These are phyloP conservation scores for Anarsia innoxiella DNA, from an alignment of 2,888 invertebrate species.

Conservation along the genomic window DNA sequence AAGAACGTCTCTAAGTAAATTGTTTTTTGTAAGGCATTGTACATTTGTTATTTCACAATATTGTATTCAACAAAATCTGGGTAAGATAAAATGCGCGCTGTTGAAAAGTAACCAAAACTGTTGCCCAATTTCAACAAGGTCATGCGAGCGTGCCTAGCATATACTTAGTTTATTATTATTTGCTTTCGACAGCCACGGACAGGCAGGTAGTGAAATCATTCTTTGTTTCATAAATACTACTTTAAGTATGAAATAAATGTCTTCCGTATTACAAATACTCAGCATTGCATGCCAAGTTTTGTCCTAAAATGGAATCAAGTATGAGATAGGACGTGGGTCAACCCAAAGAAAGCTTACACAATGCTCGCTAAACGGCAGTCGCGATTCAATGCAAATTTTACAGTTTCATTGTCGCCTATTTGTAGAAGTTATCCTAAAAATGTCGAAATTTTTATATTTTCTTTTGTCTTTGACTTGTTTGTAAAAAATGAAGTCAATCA, in stretches of 20 bases:
- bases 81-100: constrained; percentile 3
- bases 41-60: constrained; percentile 1
- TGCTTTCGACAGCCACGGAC: no score
- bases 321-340: constrained; percentile 14
- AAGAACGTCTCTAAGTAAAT: no score
- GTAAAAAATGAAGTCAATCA: no score
- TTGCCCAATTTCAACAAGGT: constrained; percentile 13
- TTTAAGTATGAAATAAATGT: no score
- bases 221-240: no score
- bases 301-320: constrained; percentile 18
- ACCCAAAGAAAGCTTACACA: constrained; percentile 21
- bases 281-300: constrained; percentile 23
- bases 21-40: no score
- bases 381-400: constrained; percentile 31
- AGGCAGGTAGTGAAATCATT: no score
- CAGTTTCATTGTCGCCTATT: constrained; percentile 19
- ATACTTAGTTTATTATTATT: neutral
- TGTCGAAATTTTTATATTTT: no score
- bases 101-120: constrained; percentile 10
- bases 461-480: no score
- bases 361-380: constrained; percentile 22
- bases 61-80: neutral
- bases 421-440: no score
- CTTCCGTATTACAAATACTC: no score
- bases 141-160: constrained; percentile 9